These are phyloP conservation scores for Eugnorisma glareosa DNA, from an alignment of 2,888 invertebrate species.

Conservation along the genomic window DNA sequence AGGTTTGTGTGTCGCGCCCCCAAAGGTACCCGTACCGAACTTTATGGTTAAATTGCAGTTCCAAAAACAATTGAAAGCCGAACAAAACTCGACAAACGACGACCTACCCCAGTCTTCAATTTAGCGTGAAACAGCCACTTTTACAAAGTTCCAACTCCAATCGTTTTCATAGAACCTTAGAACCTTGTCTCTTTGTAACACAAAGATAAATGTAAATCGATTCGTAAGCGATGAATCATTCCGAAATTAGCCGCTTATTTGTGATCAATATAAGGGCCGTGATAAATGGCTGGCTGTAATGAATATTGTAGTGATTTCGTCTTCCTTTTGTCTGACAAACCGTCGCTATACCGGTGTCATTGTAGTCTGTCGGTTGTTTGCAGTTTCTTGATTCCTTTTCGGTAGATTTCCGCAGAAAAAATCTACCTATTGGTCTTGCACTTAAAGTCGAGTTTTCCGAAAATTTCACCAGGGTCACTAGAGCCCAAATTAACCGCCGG, in stretches of 20 bases:
- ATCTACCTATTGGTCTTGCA: too few relatives aligned
- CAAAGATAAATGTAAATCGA: constrained; percentile 63
- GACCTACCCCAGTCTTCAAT: constrained; percentile 59
- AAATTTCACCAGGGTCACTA: too few relatives aligned
- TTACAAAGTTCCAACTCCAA: constrained; percentile 16
- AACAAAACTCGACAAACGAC: constrained; percentile 20
- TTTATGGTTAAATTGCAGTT: background rate
- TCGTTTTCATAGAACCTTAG: constrained; percentile 34
- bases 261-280: constrained; percentile 45
- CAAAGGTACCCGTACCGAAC: too few relatives aligned
- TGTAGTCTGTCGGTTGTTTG: background rate
- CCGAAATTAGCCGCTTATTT: constrained; percentile 60
- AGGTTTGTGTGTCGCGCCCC: too few relatives aligned
- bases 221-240: constrained; percentile 59
- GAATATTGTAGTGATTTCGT: constrained; percentile 44
- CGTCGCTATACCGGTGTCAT: constrained; percentile 1
- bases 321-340: constrained; percentile 18
- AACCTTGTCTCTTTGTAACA: constrained; percentile 43
- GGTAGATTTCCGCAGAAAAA: too few relatives aligned
- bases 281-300: constrained; percentile 50
- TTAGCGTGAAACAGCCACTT: constrained; percentile 26
- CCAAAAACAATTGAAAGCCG: background rate
- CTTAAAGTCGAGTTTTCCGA: too few relatives aligned
- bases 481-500: too few relatives aligned
- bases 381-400: background rate